Conservation (phyloP, 2,113 vertebrate genomes). For the Grantiella picta region DNA sequence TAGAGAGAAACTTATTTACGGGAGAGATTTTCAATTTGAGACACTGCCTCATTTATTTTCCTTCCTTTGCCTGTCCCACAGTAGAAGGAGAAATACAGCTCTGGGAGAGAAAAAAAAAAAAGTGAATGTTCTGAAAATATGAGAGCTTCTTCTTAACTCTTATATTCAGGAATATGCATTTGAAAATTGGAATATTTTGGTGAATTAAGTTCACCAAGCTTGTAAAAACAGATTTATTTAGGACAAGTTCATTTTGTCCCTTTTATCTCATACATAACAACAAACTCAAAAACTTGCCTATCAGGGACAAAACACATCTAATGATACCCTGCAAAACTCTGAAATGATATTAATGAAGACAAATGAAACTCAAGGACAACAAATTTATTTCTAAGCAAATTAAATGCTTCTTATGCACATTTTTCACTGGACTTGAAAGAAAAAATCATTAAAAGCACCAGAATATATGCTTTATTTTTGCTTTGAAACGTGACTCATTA, state of each 20-base stretch:
- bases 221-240: neutral
- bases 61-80: neutral
- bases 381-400: neutral
- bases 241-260: neutral
- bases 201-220: neutral
- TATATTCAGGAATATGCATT: neutral
- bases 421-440: slow-evolving; percentile 17
- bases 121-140: neutral
- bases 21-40: neutral
- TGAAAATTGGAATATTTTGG: neutral
- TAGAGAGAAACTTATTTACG: neutral
- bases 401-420: neutral
- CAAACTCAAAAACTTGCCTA: neutral
- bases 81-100: neutral
- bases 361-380: neutral
- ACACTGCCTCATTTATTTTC: neutral
- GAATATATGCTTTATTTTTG: slow-evolving; percentile 6
- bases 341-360: neutral
- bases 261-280: neutral
- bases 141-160: neutral
- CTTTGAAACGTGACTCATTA: slow-evolving; percentile 10
- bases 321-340: neutral
- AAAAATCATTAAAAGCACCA: neutral
- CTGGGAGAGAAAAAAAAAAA: neutral
- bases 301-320: neutral